Conservation (phyloP, 2,797 vertebrate species). For the Sebastes oblongus region DNA sequence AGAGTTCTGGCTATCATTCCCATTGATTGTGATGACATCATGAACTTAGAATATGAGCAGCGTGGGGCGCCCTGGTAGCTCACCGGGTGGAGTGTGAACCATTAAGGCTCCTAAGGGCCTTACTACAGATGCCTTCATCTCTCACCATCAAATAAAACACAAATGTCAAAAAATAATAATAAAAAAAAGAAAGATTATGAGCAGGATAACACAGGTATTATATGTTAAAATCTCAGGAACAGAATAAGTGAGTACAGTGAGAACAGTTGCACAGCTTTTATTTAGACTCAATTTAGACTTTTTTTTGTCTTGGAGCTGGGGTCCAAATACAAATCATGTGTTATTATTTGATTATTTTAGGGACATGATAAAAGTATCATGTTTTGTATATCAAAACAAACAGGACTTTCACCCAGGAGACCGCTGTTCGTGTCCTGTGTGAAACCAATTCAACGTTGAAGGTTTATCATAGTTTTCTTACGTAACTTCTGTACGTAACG, state of each 20-base stretch:
- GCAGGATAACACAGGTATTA: neutral
- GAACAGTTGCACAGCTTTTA: neutral
- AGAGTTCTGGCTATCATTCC: neutral
- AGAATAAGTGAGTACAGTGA: too few relatives aligned
- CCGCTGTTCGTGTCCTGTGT: neutral
- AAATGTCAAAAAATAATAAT: too few relatives aligned
- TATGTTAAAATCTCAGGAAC: neutral
- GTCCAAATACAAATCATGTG: neutral
- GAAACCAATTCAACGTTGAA: neutral
- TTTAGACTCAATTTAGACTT: neutral
- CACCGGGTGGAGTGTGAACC: rapidly evolving
- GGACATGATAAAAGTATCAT: neutral
- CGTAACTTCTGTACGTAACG: too few relatives aligned
- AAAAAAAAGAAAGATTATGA: too few relatives aligned
- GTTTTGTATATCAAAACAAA: neutral
- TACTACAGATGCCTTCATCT: too few relatives aligned
- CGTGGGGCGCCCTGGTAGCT: too few relatives aligned
- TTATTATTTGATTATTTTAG: neutral
- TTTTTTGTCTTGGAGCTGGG: neutral
- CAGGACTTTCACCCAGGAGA: too few relatives aligned
- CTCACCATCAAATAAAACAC: too few relatives aligned
- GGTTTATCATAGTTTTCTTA: too few relatives aligned
- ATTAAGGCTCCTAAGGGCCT: too few relatives aligned
- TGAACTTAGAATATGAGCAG: neutral
- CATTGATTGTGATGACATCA: neutral